These are phyloP conservation scores for Drosophila miranda DNA, from an alignment of 1,140 invertebrate genomes.

Conservation along the genomic window DNA sequence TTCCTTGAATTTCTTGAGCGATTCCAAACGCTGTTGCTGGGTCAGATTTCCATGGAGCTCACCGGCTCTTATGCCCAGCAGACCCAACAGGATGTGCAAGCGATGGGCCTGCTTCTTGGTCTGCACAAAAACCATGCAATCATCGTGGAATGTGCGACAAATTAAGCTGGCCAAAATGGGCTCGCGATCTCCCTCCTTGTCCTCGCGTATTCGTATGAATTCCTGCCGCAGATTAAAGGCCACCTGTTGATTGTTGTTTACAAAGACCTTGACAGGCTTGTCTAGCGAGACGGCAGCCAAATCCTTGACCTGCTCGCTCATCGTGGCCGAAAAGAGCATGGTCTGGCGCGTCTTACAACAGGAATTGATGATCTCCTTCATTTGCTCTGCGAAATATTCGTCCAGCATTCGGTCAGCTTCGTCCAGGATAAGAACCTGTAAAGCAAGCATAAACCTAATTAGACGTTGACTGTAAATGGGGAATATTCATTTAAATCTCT, in stretches of 20 bases:
- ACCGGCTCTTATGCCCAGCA: constrained; percentile 92
- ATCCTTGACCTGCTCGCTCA: constrained; percentile 98
- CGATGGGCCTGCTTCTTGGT: constrained; percentile 97
- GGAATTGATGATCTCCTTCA: constrained; percentile 97
- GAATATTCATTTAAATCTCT: neutral
- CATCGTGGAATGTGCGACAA: constrained; percentile 95
- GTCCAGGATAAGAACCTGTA: constrained; percentile 78
- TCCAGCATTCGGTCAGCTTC: constrained; percentile 92
- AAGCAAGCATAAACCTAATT: neutral
- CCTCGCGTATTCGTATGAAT: constrained; percentile 93
- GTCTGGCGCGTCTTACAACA: constrained; percentile 97
- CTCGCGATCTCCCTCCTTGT: constrained; percentile 94
- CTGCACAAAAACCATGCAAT: constrained; percentile 97
- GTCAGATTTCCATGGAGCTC: constrained; percentile 98
- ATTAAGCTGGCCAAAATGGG: constrained; percentile 95
- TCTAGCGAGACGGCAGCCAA: constrained; percentile 95
- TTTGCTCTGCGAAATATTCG: constrained; percentile 98
- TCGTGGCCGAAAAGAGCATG: constrained; percentile 98
- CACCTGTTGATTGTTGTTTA: constrained; percentile 97
- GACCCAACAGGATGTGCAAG: constrained; percentile 94
- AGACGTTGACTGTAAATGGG: neutral
- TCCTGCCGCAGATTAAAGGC: constrained; percentile 98
- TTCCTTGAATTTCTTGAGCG: constrained; percentile 93
- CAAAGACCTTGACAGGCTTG: constrained; percentile 96
- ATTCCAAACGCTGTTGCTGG: constrained; percentile 95